Evolutionary conservation across 2,888 invertebrate genomes (phyloP).

Genomic region (Rhamphomyia laevipes): DNA sequence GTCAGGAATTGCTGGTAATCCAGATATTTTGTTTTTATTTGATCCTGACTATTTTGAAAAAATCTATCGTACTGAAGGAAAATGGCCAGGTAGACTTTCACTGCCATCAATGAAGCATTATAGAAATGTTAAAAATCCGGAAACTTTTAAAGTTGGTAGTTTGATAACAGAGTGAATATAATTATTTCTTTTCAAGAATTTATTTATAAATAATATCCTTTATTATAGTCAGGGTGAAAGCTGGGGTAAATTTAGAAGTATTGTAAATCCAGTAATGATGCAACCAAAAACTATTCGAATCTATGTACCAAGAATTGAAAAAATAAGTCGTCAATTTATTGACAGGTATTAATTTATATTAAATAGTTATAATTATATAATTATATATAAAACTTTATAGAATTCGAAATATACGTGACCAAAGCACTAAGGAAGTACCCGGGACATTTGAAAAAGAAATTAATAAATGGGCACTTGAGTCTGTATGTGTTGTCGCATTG

Average conservation of each 20-base stretch:
- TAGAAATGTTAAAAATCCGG: constrained; percentile 1
- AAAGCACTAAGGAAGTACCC: constrained; percentile 30
- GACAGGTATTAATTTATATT: constrained; percentile 19
- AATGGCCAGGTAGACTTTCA: constrained; percentile 3
- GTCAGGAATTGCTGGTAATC: constrained; percentile 5
- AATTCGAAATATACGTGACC: constrained; percentile 28
- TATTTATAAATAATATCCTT: no score
- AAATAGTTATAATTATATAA: background rate
- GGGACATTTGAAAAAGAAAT: constrained; percentile 40
- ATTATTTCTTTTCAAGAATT: no score
- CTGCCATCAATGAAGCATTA: constrained; percentile 8
- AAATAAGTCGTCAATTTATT: constrained; percentile 34
- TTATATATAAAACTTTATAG: constrained; percentile 16
- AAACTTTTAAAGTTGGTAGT: constrained; percentile 21
- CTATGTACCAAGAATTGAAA: constrained; percentile 39
- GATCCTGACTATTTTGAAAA: constrained; percentile 10
- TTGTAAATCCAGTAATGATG: constrained; percentile 51
- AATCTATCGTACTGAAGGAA: constrained; percentile 17
- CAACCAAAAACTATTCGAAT: constrained; percentile 44
- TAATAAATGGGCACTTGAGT: constrained; percentile 47
- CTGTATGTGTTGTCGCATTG: constrained; percentile 35
- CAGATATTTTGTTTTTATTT: constrained; percentile 8
- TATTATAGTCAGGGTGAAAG: constrained; percentile 35
- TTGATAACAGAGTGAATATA: constrained; percentile 23
- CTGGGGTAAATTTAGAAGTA: constrained; percentile 53